A percentile compares a stretch with the other conserved stretches of the same genome.
phyloP scores from a whole-genome alignment of 2,113 vertebrate species.

The Austrofundulus limnaeus region DNA sequence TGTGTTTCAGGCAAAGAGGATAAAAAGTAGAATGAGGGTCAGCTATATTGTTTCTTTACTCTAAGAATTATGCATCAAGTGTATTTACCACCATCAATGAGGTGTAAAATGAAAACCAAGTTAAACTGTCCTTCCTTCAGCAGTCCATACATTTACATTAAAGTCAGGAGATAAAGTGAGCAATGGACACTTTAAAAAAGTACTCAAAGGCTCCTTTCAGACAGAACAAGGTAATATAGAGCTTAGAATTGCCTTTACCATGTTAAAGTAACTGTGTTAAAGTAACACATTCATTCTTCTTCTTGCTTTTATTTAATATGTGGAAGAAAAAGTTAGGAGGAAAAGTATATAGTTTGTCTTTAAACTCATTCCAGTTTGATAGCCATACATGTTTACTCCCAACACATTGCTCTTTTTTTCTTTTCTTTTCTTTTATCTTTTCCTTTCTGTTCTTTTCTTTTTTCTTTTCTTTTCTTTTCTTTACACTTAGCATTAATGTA shows the following conservation, averaged over 20 bases:
- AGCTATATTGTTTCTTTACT: slow-evolving; percentile 33
- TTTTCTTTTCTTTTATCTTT: not conserved
- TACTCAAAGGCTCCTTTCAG: not conserved
- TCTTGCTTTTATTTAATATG: slow-evolving; percentile 8
- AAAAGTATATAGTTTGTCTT: not conserved
- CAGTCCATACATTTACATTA: slow-evolving; percentile 13
- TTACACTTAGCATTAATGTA: slow-evolving; percentile 4
- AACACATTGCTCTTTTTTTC: not conserved
- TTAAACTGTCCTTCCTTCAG: slow-evolving; percentile 20
- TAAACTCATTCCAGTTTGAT: slow-evolving; percentile 10
- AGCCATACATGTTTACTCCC: not conserved
- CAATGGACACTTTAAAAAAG: slow-evolving; percentile 6
- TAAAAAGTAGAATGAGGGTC: slow-evolving; percentile 22
- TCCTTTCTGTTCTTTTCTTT: not conserved
- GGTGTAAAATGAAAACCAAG: slow-evolving; percentile 13
- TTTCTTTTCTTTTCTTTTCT: not conserved
- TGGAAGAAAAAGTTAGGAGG: slow-evolving; percentile 1
- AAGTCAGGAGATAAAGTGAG: slow-evolving; percentile 18
- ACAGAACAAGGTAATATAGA: not conserved
- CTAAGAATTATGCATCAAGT: not conserved
- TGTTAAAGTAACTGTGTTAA: not conserved
- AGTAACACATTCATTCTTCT: not conserved
- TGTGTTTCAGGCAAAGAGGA: slow-evolving; percentile 25
- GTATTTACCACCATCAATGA: slow-evolving; percentile 27
- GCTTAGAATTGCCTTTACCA: slow-evolving; percentile 5